Percentiles rank a stretch among this genome's conserved stretches.
These are phyloP conservation scores for Leucopternis melanops DNA, from an alignment of 2,113 vertebrate species.

Conservation along the genomic window DNA sequence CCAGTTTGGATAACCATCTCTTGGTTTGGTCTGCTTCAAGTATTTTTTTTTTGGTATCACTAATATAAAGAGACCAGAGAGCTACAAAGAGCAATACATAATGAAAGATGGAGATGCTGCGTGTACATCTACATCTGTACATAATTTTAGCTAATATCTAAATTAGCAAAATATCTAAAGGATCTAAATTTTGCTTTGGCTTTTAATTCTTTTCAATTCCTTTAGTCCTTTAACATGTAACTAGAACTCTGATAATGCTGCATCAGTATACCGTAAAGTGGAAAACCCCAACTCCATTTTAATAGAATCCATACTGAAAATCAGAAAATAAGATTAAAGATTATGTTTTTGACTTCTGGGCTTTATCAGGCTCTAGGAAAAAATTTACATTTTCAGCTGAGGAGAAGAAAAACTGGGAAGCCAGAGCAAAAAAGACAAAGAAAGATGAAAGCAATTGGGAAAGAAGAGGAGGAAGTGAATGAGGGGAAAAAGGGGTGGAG, in stretches of 20 bases:
- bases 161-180: neutral
- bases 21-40: neutral
- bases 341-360: constrained; percentile 28
- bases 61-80: neutral
- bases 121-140: neutral
- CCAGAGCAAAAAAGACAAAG: constrained; percentile 10
- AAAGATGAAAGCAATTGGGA: constrained; percentile 35
- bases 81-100: neutral
- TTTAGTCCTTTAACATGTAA: constrained; percentile 11
- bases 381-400: constrained; percentile 6
- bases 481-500: neutral
- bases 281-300: neutral
- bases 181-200: neutral
- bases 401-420: constrained; percentile 7
- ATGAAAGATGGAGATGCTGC: neutral
- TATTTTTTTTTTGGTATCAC: neutral
- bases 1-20: neutral
- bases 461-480: constrained; percentile 16
- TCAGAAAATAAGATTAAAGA: constrained; percentile 58
- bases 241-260: constrained; percentile 18
- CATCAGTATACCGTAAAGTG: constrained; percentile 20
- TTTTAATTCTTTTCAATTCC: neutral
- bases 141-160: neutral
- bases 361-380: neutral
- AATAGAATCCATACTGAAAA: constrained; percentile 50